phyloP scores from a whole-genome alignment of 1,140 invertebrate genomes.

The Drosophila sp. region DNA sequence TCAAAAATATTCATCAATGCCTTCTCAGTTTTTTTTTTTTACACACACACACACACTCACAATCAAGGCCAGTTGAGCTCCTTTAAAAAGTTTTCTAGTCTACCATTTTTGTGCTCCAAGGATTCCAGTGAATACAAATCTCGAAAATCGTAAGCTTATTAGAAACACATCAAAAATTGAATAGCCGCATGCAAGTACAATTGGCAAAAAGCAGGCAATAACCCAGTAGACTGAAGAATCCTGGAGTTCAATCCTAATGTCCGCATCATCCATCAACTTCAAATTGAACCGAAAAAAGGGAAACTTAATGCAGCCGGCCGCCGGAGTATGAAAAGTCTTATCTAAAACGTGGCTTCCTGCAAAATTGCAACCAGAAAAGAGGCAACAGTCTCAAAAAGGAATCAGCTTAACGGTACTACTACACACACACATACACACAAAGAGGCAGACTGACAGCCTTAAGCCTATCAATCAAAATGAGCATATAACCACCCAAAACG shows the following conservation, averaged over 20 bases:
- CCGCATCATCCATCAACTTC: conserved; percentile 63
- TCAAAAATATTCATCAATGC: too few species aligned
- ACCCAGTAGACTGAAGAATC: neutral
- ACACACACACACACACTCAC: too few species aligned
- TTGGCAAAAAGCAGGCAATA: conserved; percentile 20
- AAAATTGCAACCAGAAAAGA: conserved; percentile 47
- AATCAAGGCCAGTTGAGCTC: neutral
- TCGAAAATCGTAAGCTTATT: conserved; percentile 22
- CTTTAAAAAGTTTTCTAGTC: neutral
- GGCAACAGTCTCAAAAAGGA: conserved; percentile 39
- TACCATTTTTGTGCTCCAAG: neutral
- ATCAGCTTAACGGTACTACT: conserved; percentile 49
- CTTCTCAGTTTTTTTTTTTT: too few species aligned
- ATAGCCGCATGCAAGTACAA: conserved; percentile 11
- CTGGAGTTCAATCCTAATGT: conserved; percentile 12
- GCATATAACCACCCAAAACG: conserved; percentile 56
- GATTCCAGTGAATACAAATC: neutral
- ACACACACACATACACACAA: conserved; percentile 13
- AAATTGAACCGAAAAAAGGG: conserved; percentile 42
- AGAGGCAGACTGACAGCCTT: conserved; percentile 26
- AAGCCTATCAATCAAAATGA: conserved; percentile 76
- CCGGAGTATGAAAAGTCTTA: conserved; percentile 27
- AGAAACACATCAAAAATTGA: conserved; percentile 35
- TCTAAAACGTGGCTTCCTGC: conserved; percentile 37
- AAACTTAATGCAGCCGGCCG: conserved; percentile 43